Conservation (phyloP, 2,888 invertebrate genomes). For the Hirudinaria manillensis region DNA sequence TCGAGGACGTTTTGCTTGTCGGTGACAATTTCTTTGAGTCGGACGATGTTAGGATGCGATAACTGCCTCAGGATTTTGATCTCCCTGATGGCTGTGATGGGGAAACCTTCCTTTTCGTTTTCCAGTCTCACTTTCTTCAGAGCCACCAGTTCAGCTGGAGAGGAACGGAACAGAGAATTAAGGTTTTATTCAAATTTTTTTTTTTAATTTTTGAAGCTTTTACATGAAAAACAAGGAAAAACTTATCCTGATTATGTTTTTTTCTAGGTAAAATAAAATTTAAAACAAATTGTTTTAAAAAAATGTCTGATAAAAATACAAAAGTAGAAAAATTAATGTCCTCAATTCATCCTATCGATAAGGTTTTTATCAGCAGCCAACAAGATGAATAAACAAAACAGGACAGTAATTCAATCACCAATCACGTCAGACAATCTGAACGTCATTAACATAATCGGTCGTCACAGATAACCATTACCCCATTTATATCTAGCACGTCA, state of each 20-base stretch:
- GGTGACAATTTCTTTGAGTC: conserved; percentile 92
- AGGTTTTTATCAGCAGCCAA: too few relatives aligned
- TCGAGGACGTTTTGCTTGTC: conserved; percentile 95
- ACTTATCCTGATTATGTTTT: not conserved
- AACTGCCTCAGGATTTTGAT: conserved; percentile 94
- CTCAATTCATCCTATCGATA: too few relatives aligned
- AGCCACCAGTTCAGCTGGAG: conserved; percentile 70
- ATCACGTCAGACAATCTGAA: too few relatives aligned
- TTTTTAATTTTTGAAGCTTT: not conserved
- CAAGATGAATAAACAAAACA: too few relatives aligned
- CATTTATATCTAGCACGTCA: too few relatives aligned
- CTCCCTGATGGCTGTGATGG: conserved; percentile 75
- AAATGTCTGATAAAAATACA: too few relatives aligned
- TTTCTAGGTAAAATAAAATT: not conserved
- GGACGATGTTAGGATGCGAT: conserved; percentile 94
- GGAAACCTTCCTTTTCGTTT: conserved; percentile 98
- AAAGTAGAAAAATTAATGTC: too few relatives aligned
- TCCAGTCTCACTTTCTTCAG: conserved; percentile 91
- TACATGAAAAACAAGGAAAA: not conserved
- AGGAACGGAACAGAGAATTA: not conserved
- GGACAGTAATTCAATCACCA: too few relatives aligned
- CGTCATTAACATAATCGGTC: too few relatives aligned
- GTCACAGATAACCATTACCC: too few relatives aligned
- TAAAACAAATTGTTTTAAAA: not conserved
- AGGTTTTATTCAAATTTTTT: not conserved